Evolutionary conservation across 1,140 invertebrate species (phyloP).

Genomic region (Aphelinus atriplicis): DNA sequence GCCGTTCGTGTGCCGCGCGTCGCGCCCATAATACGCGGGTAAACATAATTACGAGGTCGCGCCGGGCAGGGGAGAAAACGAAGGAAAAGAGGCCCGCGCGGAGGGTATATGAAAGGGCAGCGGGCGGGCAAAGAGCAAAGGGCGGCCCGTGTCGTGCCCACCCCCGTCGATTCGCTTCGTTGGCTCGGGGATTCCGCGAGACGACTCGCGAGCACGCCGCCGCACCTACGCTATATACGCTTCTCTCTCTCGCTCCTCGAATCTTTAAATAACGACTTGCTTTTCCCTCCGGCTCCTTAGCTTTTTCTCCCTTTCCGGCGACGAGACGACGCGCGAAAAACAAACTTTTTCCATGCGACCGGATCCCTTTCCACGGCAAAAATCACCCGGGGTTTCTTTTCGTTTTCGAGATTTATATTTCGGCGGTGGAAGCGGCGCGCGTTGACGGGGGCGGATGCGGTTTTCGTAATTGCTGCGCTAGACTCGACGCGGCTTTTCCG

Average conservation of each 20-base stretch:
- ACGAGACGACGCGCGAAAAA: neutral
- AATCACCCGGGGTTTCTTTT: no score
- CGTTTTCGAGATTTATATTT: no score
- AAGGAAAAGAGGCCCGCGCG: neutral
- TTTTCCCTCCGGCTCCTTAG: neutral
- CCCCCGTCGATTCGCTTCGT: slow-evolving; percentile 7
- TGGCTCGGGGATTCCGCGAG: slow-evolving; percentile 19
- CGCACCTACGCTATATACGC: neutral
- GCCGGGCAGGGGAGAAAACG: neutral
- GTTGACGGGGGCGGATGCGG: no score
- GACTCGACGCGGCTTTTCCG: no score
- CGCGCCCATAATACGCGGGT: slow-evolving; percentile 21
- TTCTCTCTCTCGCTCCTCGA: neutral
- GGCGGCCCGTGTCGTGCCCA: neutral
- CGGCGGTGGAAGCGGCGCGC: no score
- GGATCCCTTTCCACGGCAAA: no score
- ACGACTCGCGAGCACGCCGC: slow-evolving; percentile 7
- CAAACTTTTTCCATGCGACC: neutral
- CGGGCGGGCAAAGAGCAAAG: slow-evolving; percentile 12
- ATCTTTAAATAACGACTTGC: slow-evolving; percentile 27
- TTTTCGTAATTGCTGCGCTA: no score
- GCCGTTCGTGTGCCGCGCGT: neutral
- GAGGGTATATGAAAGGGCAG: neutral
- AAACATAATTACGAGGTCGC: slow-evolving; percentile 27
- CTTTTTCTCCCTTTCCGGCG: neutral